These are phyloP conservation scores for Lampris incognitus DNA, from an alignment of 2,113 vertebrate genomes.

Conservation along the genomic window DNA sequence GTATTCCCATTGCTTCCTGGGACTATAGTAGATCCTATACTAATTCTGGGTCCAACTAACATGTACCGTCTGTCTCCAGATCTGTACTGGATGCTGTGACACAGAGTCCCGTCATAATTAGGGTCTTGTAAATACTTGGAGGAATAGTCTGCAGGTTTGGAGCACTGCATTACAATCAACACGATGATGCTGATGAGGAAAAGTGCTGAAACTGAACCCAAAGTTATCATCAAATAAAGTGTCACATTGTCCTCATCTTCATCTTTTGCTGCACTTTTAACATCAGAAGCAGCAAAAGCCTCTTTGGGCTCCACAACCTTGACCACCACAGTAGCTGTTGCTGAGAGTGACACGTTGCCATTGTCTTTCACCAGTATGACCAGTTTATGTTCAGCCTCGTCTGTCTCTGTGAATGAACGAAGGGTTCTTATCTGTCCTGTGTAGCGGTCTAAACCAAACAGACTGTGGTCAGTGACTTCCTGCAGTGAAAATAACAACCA, in stretches of 20 bases:
- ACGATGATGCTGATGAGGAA: slow-evolving; percentile 70
- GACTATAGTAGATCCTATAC: slow-evolving; percentile 74
- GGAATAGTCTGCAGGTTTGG: slow-evolving; percentile 56
- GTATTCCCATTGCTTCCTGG: slow-evolving; percentile 77
- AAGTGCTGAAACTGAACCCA: slow-evolving; percentile 69
- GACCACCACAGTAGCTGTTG: slow-evolving; percentile 73
- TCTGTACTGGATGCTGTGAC: slow-evolving; percentile 78
- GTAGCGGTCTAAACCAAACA: slow-evolving; percentile 71
- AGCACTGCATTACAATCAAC: slow-evolving; percentile 73
- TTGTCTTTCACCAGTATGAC: slow-evolving; percentile 73
- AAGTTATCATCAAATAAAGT: slow-evolving; percentile 71
- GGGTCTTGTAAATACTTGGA: slow-evolving; percentile 68
- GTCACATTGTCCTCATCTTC: slow-evolving; percentile 41
- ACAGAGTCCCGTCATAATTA: slow-evolving; percentile 75
- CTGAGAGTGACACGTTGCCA: slow-evolving; percentile 73
- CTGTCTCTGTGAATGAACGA: slow-evolving; percentile 72
- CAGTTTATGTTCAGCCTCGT: slow-evolving; percentile 68
- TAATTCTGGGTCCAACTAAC: slow-evolving; percentile 80
- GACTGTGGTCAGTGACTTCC: slow-evolving; percentile 69
- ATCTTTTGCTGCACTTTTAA: slow-evolving; percentile 35
- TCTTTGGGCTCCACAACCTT: slow-evolving; percentile 74
- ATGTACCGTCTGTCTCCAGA: slow-evolving; percentile 78
- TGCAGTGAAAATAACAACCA: slow-evolving; percentile 75
- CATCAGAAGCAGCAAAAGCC: slow-evolving; percentile 73
- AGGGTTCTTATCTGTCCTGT: slow-evolving; percentile 76